Evolutionary conservation across 2,888 invertebrate species (phyloP).

Genomic region (Danaus chrysippus): DNA sequence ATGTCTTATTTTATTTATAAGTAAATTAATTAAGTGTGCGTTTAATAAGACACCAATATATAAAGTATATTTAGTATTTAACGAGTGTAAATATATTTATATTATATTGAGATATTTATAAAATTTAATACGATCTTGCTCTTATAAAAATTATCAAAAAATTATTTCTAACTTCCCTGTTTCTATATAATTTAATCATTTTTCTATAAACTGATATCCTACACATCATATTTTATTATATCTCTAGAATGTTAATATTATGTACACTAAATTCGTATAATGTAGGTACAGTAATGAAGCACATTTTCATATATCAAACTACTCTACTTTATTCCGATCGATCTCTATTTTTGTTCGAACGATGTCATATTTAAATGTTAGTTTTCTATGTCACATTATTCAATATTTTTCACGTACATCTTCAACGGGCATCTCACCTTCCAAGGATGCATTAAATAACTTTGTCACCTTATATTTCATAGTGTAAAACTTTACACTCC

Average conservation of each 20-base stretch:
- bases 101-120: constrained; percentile 77
- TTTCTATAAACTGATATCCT: constrained; percentile 30
- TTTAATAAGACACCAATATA: constrained; percentile 78
- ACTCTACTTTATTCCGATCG: constrained; percentile 49
- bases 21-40: constrained; percentile 67
- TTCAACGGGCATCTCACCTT: too few relatives aligned
- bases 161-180: constrained; percentile 56
- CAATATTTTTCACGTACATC: not conserved
- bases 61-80: constrained; percentile 67
- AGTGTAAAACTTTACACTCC: not conserved
- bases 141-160: constrained; percentile 70
- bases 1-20: constrained; percentile 72
- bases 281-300: constrained; percentile 49
- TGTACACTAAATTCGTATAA: constrained; percentile 47
- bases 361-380: not conserved
- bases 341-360: constrained; percentile 27
- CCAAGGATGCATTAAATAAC: too few relatives aligned
- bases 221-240: constrained; percentile 35
- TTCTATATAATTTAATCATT: constrained; percentile 44
- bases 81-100: constrained; percentile 78
- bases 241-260: constrained; percentile 44
- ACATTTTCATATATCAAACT: constrained; percentile 53
- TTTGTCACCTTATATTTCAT: not conserved
- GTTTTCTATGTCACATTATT: not conserved
- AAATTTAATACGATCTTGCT: constrained; percentile 77